These are phyloP conservation scores for Coregonus sp. DNA, from an alignment of 2,797 vertebrate genomes.

Conservation along the genomic window DNA sequence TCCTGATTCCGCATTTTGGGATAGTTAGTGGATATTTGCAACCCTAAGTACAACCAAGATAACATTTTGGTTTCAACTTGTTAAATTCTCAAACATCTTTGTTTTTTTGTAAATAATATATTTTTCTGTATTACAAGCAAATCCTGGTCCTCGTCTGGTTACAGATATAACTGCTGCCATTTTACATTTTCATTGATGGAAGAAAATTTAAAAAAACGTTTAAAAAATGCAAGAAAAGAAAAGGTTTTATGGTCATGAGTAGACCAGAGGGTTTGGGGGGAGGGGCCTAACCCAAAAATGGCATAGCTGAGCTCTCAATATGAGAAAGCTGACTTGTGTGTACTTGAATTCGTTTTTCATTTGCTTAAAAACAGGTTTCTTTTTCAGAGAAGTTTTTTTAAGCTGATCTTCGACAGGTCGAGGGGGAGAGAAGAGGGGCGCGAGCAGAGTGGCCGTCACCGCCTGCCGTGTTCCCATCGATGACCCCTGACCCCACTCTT, in stretches of 20 bases:
- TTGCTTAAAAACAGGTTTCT: conserved; percentile 77
- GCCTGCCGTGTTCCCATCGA: conserved; percentile 29
- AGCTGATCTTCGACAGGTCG: conserved; percentile 84
- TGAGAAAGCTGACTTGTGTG: conserved; percentile 99
- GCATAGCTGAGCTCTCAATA: conserved; percentile 99
- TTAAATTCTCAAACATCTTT: conserved; percentile 77
- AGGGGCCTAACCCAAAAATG: conserved; percentile 86
- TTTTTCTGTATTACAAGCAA: conserved; percentile 80
- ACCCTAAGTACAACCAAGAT: conserved; percentile 62
- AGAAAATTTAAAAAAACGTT: conserved; percentile 56
- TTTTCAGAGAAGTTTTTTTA: conserved; percentile 69
- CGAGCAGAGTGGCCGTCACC: conserved; percentile 78
- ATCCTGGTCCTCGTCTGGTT: conserved; percentile 88
- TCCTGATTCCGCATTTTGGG: too few species aligned
- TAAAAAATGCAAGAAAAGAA: conserved; percentile 20
- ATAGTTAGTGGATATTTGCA: too few species aligned
- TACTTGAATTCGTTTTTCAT: conserved; percentile 78
- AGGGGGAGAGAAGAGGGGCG: conserved; percentile 75
- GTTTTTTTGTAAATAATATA: conserved; percentile 64
- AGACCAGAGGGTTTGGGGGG: conserved; percentile 50
- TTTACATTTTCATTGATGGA: conserved; percentile 79
- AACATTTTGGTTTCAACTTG: conserved; percentile 70
- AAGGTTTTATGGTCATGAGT: conserved; percentile 51
- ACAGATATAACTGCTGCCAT: conserved; percentile 84
- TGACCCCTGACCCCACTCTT: conserved; percentile 46